Evolutionary conservation across 2,797 vertebrate species (phyloP).

Genomic region (Lophotriccus pileatus): DNA sequence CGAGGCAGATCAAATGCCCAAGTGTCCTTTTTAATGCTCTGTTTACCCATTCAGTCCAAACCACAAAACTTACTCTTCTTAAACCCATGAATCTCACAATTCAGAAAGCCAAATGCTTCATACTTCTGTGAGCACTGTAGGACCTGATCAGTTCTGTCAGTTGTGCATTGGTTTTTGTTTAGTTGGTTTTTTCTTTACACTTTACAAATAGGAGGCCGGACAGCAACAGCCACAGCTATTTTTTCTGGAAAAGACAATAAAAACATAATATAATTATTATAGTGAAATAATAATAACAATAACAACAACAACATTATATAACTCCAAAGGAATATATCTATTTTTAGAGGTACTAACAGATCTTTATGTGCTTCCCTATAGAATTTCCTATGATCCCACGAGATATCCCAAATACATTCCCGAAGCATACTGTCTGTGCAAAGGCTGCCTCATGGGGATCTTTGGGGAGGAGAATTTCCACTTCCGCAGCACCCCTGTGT

Average conservation of each 20-base stretch:
- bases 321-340: not conserved
- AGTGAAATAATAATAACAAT: not conserved
- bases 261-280: not conserved
- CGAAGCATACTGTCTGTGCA: slow-evolving; percentile 92
- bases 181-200: not conserved
- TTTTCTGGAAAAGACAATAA: not conserved
- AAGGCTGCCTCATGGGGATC: slow-evolving; percentile 85
- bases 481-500: slow-evolving; percentile 87
- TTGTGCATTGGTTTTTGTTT: no score
- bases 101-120: not conserved
- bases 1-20: not conserved
- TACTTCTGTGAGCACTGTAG: not conserved
- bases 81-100: not conserved
- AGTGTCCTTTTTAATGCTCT: not conserved
- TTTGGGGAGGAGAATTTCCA: slow-evolving; percentile 80
- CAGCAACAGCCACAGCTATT: not conserved
- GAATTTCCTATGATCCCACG: slow-evolving; percentile 85
- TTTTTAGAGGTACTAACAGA: not conserved
- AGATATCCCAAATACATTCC: slow-evolving; percentile 90
- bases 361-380: slow-evolving; percentile 50
- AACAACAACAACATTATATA: not conserved
- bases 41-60: not conserved
- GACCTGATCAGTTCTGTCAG: not conserved
- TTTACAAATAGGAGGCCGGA: not conserved
- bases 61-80: not conserved